Evolutionary conservation across 1,140 invertebrate species (phyloP).

Genomic region (Reticulitermes speratus): DNA sequence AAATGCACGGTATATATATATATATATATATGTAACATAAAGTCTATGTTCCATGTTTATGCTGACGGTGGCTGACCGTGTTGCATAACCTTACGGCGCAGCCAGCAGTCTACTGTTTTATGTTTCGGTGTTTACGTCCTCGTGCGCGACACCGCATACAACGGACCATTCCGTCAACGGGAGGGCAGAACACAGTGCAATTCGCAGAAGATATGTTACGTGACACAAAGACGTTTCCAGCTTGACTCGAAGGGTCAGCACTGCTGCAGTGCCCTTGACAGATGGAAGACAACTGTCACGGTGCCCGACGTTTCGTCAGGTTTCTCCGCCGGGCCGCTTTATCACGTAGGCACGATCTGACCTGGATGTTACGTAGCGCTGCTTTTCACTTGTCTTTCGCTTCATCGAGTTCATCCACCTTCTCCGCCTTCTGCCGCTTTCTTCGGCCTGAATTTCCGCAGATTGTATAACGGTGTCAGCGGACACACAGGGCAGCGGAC

Average conservation of each 20-base stretch:
- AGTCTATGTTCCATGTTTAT: too few relatives aligned
- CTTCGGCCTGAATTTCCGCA: background rate
- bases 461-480: background rate
- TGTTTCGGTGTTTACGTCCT: too few relatives aligned
- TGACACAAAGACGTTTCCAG: background rate
- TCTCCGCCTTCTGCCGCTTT: slow-evolving; percentile 1
- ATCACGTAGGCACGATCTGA: background rate
- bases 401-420: background rate
- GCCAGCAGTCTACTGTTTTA: too few relatives aligned
- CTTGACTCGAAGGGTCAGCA: background rate
- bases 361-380: background rate
- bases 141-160: too few relatives aligned
- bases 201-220: too few relatives aligned
- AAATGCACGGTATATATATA: too few relatives aligned
- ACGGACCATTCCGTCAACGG: too few relatives aligned
- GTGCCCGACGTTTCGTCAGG: background rate
- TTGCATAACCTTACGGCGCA: too few relatives aligned
- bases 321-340: background rate
- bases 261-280: background rate
- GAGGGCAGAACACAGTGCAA: too few relatives aligned
- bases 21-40: too few relatives aligned
- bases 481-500: background rate
- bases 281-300: background rate
- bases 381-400: slow-evolving; percentile 4
- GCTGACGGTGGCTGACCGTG: too few relatives aligned